phyloP scores from a whole-genome alignment of 2,113 vertebrate genomes.

The Nesoenas mayeri region DNA sequence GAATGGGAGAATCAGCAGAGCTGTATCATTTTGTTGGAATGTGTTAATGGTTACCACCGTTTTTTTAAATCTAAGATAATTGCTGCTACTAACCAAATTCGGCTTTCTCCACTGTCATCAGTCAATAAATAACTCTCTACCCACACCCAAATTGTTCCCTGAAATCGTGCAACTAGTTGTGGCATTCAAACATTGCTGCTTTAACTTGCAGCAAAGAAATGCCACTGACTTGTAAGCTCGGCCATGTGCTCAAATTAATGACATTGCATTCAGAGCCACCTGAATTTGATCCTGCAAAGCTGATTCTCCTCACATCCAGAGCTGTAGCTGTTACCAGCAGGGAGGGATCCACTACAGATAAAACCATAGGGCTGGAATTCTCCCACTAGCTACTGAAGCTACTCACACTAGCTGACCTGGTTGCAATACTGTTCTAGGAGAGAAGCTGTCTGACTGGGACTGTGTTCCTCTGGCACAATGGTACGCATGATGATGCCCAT shows the following conservation, averaged over 20 bases:
- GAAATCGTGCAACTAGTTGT: accelerated
- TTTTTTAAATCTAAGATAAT: background rate
- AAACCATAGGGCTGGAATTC: background rate
- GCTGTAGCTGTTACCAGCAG: background rate
- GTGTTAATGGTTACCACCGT: background rate
- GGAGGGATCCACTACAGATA: background rate
- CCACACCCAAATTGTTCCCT: background rate
- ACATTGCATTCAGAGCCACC: background rate
- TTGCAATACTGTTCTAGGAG: background rate
- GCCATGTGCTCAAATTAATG: background rate
- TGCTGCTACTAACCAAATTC: background rate
- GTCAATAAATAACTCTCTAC: background rate
- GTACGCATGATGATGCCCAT: accelerated
- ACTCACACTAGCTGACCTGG: background rate
- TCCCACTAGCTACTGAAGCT: background rate
- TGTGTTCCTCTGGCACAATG: accelerated
- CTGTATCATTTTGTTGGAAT: background rate
- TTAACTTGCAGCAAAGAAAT: background rate
- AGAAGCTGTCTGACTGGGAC: background rate
- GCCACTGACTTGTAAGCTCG: background rate
- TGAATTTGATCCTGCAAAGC: background rate
- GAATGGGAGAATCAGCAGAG: background rate
- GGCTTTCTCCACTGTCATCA: background rate
- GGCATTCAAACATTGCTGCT: background rate
- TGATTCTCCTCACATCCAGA: background rate